phyloP scores from a whole-genome alignment of 2,888 invertebrate genomes.

The Tribolium freemani region DNA sequence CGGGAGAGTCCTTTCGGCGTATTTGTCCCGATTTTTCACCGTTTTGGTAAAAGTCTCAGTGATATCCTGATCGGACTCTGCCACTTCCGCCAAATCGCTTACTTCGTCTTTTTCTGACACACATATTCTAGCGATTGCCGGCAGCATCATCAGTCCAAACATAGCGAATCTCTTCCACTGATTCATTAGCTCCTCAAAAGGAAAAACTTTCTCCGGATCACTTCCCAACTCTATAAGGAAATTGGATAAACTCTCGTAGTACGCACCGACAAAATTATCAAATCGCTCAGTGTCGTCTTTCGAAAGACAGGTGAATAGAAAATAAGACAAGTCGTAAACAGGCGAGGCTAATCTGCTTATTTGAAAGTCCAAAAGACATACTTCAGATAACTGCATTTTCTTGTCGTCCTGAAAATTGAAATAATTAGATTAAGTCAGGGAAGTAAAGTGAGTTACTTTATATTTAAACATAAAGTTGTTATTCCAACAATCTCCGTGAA shows the following conservation, averaged over 20 bases:
- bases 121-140: conserved; percentile 32
- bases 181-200: conserved; percentile 50
- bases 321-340: conserved; percentile 58
- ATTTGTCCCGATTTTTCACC: conserved; percentile 17
- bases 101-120: conserved; percentile 42
- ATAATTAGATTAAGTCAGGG: neutral
- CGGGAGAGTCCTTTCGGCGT: conserved; percentile 9
- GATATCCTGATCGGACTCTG: conserved; percentile 8
- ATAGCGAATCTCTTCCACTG: conserved; percentile 49
- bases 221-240: conserved; percentile 53
- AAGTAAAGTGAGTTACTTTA: neutral
- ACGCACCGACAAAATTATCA: conserved; percentile 55
- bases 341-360: conserved; percentile 49
- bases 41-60: neutral
- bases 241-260: conserved; percentile 54
- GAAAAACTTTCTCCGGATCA: conserved; percentile 56
- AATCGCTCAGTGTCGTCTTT: conserved; percentile 53
- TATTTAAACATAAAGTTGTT: conserved; percentile 43
- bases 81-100: conserved; percentile 25
- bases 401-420: conserved; percentile 15
- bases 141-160: conserved; percentile 45
- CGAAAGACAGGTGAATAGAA: conserved; percentile 55
- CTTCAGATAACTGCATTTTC: neutral
- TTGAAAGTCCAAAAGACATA: conserved; percentile 52
- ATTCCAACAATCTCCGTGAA: conserved; percentile 46